phyloP scores from a whole-genome alignment of 2,888 invertebrate species.

The Platycheirus albimanus region DNA sequence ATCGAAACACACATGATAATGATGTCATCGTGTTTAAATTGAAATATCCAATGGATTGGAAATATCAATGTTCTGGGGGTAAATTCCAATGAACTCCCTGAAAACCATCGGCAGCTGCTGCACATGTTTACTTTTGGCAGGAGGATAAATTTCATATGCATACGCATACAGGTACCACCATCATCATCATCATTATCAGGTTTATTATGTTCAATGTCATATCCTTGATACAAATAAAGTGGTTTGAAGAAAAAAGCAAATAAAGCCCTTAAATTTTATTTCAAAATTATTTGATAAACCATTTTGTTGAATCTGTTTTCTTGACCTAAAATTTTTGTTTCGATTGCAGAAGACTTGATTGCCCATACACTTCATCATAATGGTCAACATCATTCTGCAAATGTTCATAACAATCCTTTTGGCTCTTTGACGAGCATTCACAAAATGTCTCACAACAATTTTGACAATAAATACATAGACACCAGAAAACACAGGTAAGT shows the following conservation, averaged over 20 bases:
- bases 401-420: conserved; percentile 81
- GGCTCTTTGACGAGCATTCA: conserved; percentile 80
- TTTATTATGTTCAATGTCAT: neutral
- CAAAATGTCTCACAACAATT: conserved; percentile 80
- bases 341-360: conserved; percentile 78
- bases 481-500: conserved; percentile 81
- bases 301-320: neutral
- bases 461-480: conserved; percentile 80
- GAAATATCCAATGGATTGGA: conserved; percentile 32
- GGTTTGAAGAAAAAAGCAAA: neutral
- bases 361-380: conserved; percentile 79
- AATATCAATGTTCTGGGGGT: conserved; percentile 11
- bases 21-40: conserved; percentile 24
- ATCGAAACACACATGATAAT: conserved; percentile 14
- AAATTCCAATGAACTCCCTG: conserved; percentile 10
- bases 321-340: too few species aligned
- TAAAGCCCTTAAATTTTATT: too few species aligned
- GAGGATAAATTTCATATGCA: neutral
- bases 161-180: neutral
- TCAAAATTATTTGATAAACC: too few species aligned
- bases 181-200: neutral
- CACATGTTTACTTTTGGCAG: conserved; percentile 7
- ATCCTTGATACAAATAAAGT: neutral
- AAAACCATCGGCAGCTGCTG: conserved; percentile 5
- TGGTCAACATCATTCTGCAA: conserved; percentile 78